phyloP scores from a whole-genome alignment of 2,113 vertebrate species.

The Embiotoca jacksoni region DNA sequence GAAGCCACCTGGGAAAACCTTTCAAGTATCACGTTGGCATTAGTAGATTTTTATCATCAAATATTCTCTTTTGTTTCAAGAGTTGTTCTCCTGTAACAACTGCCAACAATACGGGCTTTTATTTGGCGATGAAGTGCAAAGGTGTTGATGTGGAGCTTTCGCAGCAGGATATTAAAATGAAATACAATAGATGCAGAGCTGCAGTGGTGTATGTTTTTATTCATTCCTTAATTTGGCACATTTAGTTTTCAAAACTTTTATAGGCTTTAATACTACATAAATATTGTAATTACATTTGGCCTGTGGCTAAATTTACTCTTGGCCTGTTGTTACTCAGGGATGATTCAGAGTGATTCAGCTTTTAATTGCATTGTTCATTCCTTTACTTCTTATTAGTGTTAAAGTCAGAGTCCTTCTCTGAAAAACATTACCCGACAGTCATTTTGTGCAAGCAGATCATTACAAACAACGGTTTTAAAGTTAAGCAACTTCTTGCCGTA shows the following conservation, averaged over 20 bases:
- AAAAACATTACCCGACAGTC: no score
- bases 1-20: no score
- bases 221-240: neutral
- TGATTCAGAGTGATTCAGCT: no score
- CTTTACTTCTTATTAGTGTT: no score
- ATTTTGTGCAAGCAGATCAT: no score
- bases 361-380: no score
- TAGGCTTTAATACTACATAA: neutral
- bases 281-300: neutral
- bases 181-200: neutral
- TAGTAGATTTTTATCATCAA: slow-evolving; percentile 11
- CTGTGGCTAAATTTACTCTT: neutral
- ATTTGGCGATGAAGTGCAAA: slow-evolving; percentile 3
- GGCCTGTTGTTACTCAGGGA: no score
- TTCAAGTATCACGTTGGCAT: neutral
- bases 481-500: no score
- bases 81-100: neutral
- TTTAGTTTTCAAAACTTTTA: neutral
- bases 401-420: no score
- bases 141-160: slow-evolving; percentile 9
- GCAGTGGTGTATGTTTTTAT: neutral
- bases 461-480: no score
- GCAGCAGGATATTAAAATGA: slow-evolving; percentile 1
- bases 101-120: slow-evolving; percentile 17
- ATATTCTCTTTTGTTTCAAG: slow-evolving; percentile 21